These are phyloP conservation scores for Heliconius ethilla DNA, from an alignment of 2,888 invertebrate species.

Conservation along the genomic window DNA sequence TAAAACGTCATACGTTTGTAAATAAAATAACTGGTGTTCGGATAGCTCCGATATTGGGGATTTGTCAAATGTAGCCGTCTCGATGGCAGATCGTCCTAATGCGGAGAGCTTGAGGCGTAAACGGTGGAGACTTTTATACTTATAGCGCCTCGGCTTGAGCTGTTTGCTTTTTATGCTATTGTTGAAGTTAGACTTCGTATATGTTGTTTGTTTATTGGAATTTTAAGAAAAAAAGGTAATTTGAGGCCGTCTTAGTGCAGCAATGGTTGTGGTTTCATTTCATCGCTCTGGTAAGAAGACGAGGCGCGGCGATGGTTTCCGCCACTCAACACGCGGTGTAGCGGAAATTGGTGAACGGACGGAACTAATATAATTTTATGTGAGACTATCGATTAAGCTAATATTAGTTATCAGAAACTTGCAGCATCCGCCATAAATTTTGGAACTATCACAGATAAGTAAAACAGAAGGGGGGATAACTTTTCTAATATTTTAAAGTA, in stretches of 20 bases:
- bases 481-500: constrained; percentile 3
- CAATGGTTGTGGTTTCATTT: neutral
- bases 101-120: constrained; percentile 29
- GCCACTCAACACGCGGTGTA: too few relatives aligned
- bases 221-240: neutral
- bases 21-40: constrained; percentile 29
- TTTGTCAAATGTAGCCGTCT: constrained; percentile 38
- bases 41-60: constrained; percentile 39
- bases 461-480: neutral
- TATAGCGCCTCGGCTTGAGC: neutral
- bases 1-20: constrained; percentile 33
- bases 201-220: neutral
- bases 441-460: neutral
- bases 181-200: neutral
- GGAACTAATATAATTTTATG: too few relatives aligned
- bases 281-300: neutral
- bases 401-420: neutral
- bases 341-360: too few relatives aligned
- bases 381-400: too few relatives aligned
- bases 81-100: constrained; percentile 27
- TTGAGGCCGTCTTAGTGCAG: neutral
- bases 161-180: constrained; percentile 1
- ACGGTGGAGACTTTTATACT: constrained; percentile 18
- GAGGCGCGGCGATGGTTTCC: neutral
- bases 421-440: neutral